Percentiles rank a stretch among this genome's conserved stretches.
Conservation (phyloP, 2,113 vertebrate species). For the Lagopus leucura region DNA sequence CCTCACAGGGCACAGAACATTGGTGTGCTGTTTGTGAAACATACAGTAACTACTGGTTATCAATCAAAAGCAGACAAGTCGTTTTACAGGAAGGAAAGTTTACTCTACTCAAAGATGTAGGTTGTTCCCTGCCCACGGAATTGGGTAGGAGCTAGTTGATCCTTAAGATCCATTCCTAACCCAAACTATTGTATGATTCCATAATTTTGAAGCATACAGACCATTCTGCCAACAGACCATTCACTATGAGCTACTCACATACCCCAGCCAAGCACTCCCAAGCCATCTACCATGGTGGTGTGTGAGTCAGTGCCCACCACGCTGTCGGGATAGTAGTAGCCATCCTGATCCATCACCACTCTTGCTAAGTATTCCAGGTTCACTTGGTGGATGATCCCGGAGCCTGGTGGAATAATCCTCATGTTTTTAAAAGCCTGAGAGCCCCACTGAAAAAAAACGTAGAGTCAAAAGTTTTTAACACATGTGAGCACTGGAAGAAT, state of each 20-base stretch:
- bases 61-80: background rate
- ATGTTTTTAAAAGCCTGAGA: conserved; percentile 95
- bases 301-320: conserved; percentile 98
- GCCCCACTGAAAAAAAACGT: conserved; percentile 87
- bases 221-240: background rate
- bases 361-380: conserved; percentile 95
- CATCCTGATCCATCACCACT: conserved; percentile 91
- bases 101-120: background rate
- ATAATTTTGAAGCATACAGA: background rate
- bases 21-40: background rate
- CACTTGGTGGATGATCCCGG: conserved; percentile 97
- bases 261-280: conserved; percentile 98
- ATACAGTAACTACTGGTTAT: fast-evolving
- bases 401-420: conserved; percentile 96
- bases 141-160: background rate
- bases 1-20: background rate
- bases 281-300: conserved; percentile 97
- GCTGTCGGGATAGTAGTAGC: conserved; percentile 93
- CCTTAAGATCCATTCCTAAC: background rate
- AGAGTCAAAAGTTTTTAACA: background rate
- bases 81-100: background rate
- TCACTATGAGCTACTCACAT: background rate
- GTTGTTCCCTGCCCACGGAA: background rate
- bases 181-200: background rate
- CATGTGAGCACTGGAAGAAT: background rate